These are phyloP conservation scores for Prochilodus magdalenae DNA, from an alignment of 2,113 vertebrate genomes.

Conservation along the genomic window DNA sequence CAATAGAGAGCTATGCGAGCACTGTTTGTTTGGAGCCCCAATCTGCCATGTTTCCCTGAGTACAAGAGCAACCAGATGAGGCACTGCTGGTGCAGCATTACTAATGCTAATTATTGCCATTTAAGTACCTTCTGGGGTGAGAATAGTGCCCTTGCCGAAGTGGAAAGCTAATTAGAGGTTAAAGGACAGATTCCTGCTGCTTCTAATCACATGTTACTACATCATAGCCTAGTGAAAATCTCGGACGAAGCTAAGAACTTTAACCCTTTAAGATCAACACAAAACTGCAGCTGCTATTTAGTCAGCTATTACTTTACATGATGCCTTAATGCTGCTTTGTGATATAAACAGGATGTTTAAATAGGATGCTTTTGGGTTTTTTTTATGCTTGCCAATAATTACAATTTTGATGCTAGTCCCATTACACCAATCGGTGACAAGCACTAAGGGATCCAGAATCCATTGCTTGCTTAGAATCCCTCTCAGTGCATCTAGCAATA, in stretches of 20 bases:
- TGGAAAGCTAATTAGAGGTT: constrained; percentile 34
- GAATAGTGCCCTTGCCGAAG: constrained; percentile 17
- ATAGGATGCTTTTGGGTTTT: too few relatives aligned
- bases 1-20: constrained; percentile 12
- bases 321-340: too few relatives aligned
- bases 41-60: not conserved
- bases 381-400: too few relatives aligned
- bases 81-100: not conserved
- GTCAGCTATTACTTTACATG: too few relatives aligned
- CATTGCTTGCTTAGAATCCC: too few relatives aligned
- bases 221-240: not conserved
- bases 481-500: too few relatives aligned
- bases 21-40: constrained; percentile 37
- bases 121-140: constrained; percentile 40
- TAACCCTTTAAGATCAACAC: too few relatives aligned
- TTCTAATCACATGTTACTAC: constrained; percentile 23
- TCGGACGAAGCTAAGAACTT: not conserved
- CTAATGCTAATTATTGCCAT: constrained; percentile 45
- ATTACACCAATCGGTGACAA: too few relatives aligned
- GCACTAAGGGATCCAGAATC: too few relatives aligned
- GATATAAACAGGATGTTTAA: too few relatives aligned
- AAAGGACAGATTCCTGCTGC: constrained; percentile 27
- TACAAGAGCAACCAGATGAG: constrained; percentile 12
- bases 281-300: too few relatives aligned
- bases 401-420: too few relatives aligned